These are phyloP conservation scores for Strigamia transsilvanica DNA, from an alignment of 2,888 invertebrate genomes.

Conservation along the genomic window DNA sequence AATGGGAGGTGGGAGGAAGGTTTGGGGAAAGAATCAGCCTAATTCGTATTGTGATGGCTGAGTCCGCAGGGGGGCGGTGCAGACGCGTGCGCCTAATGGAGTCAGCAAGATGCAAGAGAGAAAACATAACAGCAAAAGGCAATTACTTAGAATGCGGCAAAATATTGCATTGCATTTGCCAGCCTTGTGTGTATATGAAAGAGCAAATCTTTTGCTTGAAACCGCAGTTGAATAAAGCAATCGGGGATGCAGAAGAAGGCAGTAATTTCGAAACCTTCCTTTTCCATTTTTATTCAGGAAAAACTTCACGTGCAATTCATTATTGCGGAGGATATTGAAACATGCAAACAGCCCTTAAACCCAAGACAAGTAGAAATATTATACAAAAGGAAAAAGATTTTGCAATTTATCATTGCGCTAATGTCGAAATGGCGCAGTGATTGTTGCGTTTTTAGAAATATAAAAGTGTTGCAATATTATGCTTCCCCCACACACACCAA, in stretches of 20 bases:
- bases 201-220: conserved; percentile 43
- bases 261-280: conserved; percentile 47
- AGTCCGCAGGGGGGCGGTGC: conserved; percentile 46
- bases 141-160: conserved; percentile 49
- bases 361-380: background rate
- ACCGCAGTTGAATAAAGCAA: conserved; percentile 41
- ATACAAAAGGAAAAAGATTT: background rate
- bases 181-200: conserved; percentile 48
- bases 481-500: background rate
- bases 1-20: background rate
- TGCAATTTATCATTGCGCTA: conserved; percentile 24
- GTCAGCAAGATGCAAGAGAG: conserved; percentile 47
- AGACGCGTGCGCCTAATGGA: conserved; percentile 46
- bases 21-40: conserved; percentile 16
- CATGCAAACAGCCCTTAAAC: conserved; percentile 28
- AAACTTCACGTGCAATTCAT: conserved; percentile 43
- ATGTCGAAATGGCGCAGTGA: background rate
- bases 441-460: no score
- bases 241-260: conserved; percentile 44
- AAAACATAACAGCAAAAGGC: conserved; percentile 49
- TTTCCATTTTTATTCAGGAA: conserved; percentile 32
- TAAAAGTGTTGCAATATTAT: conserved; percentile 5
- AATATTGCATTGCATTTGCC: conserved; percentile 49
- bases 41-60: conserved; percentile 49
- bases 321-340: conserved; percentile 30